Percentiles rank a stretch among this genome's conserved stretches.
These are phyloP conservation scores for Manis crassicaudata DNA, from an alignment of 2,797 vertebrate genomes.

Conservation along the genomic window DNA sequence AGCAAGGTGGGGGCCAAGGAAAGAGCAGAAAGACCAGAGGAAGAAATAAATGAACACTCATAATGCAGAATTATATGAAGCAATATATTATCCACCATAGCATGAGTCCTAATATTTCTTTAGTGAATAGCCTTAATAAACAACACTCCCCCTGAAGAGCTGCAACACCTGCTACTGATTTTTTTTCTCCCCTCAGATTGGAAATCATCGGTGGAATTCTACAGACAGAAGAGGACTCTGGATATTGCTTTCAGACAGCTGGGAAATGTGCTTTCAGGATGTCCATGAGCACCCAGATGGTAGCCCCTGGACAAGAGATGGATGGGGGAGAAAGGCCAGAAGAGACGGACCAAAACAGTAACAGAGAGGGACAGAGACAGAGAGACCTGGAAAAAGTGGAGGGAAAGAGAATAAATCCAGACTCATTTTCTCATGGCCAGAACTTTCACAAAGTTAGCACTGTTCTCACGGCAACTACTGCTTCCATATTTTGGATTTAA, in stretches of 20 bases:
- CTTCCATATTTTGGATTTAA: conserved; percentile 28
- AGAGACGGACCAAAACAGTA: background rate
- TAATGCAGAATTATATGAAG: conserved; percentile 67
- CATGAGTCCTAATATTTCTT: conserved; percentile 72
- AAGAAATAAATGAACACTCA: conserved; percentile 28
- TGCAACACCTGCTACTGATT: conserved; percentile 73
- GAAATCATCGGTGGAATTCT: conserved; percentile 61
- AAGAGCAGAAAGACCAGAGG: background rate
- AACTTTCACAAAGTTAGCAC: no score
- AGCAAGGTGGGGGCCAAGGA: background rate
- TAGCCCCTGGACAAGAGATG: background rate
- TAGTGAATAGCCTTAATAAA: conserved; percentile 64
- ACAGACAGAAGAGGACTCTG: conserved; percentile 27
- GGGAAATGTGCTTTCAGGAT: conserved; percentile 73
- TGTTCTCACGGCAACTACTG: background rate
- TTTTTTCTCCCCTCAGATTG: conserved; percentile 30
- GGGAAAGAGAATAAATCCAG: background rate
- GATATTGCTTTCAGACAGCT: conserved; percentile 59
- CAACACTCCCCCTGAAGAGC: conserved; percentile 51
- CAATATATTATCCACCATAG: conserved; percentile 69
- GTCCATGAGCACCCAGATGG: conserved; percentile 37
- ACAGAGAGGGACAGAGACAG: background rate
- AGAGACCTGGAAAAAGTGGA: background rate
- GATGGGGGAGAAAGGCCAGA: background rate
- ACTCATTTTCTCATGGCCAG: background rate